Conservation (phyloP, 2,888 invertebrate genomes). For the Buathra laborator region DNA sequence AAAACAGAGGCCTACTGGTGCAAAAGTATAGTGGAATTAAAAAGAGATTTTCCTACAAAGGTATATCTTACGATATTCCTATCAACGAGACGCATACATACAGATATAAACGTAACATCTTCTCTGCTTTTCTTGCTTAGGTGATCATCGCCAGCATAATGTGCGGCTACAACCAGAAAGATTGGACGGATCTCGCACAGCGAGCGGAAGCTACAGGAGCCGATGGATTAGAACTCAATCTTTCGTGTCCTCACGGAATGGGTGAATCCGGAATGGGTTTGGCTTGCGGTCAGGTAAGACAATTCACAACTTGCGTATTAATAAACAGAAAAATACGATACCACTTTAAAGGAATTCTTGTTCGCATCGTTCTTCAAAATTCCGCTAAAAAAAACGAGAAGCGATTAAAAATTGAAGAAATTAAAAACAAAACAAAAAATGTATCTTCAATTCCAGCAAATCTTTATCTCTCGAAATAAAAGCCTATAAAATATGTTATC, state of each 20-base stretch:
- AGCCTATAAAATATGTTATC: no score
- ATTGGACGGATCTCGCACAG: constrained; percentile 94
- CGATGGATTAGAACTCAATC: constrained; percentile 97
- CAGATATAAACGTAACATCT: neutral
- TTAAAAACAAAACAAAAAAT: no score
- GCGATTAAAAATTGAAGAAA: no score
- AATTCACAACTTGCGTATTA: neutral
- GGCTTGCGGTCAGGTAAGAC: constrained; percentile 96
- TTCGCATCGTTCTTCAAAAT: no score
- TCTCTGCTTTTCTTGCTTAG: constrained; percentile 84
- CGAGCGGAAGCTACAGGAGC: constrained; percentile 94
- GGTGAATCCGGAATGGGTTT: constrained; percentile 99
- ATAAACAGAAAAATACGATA: no score
- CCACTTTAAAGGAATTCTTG: neutral
- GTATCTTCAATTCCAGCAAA: no score
- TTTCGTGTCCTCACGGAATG: constrained; percentile 99
- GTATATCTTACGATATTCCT: constrained; percentile 84
- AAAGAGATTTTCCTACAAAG: constrained; percentile 96
- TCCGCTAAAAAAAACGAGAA: no score
- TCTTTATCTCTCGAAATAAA: no score
- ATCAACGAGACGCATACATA: constrained; percentile 18
- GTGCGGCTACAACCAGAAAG: constrained; percentile 94
- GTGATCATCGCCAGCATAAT: constrained; percentile 97
- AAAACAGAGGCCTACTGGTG: constrained; percentile 98
- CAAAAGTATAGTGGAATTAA: constrained; percentile 94